Evolutionary conservation across 1,140 invertebrate genomes (phyloP).

Genomic region (Papilio polyxenes): DNA sequence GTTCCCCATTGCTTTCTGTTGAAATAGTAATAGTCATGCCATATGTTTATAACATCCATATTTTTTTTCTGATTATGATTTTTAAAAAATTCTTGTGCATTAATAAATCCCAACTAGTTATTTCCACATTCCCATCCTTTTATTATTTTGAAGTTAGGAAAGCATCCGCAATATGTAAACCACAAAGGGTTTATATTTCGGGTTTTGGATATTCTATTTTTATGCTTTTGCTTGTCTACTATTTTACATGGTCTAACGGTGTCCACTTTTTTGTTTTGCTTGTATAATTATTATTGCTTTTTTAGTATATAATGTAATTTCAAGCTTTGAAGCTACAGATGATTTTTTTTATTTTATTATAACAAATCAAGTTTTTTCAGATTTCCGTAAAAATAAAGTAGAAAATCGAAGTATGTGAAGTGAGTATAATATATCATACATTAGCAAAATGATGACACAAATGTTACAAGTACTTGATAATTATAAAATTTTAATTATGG

Average conservation of each 20-base stretch:
- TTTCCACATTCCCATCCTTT: too few relatives aligned
- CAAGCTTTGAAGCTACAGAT: neutral
- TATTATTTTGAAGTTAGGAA: too few relatives aligned
- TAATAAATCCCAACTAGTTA: neutral
- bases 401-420: neutral
- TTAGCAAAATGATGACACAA: neutral
- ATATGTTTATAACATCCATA: neutral
- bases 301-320: neutral
- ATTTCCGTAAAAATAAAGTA: constrained; percentile 6
- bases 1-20: constrained; percentile 31
- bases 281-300: neutral
- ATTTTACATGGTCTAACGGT: neutral
- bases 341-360: neutral
- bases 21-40: too few relatives aligned
- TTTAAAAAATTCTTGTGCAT: neutral
- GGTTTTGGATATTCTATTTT: neutral
- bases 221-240: neutral
- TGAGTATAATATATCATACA: neutral
- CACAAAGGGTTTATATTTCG: too few relatives aligned
- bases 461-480: neutral
- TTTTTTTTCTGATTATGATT: neutral
- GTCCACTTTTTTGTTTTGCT: neutral
- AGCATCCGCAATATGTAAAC: too few relatives aligned
- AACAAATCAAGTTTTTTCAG: neutral
- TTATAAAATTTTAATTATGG: neutral